Percentiles rank a stretch among this genome's conserved stretches.
These are phyloP conservation scores for Lingula anatina DNA, from an alignment of 2,888 invertebrate genomes.

Conservation along the genomic window DNA sequence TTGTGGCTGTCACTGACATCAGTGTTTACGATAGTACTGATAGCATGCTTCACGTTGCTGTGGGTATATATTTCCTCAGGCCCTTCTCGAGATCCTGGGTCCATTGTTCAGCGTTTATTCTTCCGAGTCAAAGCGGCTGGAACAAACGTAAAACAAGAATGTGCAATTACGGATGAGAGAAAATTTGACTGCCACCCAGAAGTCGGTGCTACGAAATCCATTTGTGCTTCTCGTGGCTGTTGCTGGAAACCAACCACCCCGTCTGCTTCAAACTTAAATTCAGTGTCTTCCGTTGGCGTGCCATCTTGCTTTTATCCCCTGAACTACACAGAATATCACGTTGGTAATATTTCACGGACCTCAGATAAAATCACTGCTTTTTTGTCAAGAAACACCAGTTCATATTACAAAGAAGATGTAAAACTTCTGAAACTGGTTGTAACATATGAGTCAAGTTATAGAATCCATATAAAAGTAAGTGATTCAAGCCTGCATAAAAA, in stretches of 20 bases:
- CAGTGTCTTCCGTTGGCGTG: constrained; percentile 13
- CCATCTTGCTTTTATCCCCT: constrained; percentile 27
- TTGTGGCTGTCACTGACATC: no score
- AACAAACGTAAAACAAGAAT: no score
- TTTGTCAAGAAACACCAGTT: constrained; percentile 13
- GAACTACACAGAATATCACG: constrained; percentile 18
- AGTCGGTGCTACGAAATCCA: constrained; percentile 6
- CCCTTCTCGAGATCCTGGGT: no score
- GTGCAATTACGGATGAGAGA: constrained; percentile 9
- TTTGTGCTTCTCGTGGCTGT: constrained; percentile 22
- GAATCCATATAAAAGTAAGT: constrained; percentile 26
- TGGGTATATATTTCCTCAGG: no score
- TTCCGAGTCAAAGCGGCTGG: no score
- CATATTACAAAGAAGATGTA: constrained; percentile 20
- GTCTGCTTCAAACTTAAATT: constrained; percentile 2
- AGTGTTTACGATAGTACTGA: no score
- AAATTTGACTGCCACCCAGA: constrained; percentile 32
- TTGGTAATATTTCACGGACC: constrained; percentile 9
- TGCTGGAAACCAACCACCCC: constrained; percentile 18
- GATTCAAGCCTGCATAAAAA: no score
- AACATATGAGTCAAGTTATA: constrained; percentile 18
- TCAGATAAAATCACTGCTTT: constrained; percentile 12
- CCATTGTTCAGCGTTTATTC: no score
- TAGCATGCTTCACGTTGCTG: no score
- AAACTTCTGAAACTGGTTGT: constrained; percentile 19